A percentile compares a stretch with the other conserved stretches of the same genome.
Conservation (phyloP, 1,140 invertebrate genomes). For the Tigriopus japonicus region DNA sequence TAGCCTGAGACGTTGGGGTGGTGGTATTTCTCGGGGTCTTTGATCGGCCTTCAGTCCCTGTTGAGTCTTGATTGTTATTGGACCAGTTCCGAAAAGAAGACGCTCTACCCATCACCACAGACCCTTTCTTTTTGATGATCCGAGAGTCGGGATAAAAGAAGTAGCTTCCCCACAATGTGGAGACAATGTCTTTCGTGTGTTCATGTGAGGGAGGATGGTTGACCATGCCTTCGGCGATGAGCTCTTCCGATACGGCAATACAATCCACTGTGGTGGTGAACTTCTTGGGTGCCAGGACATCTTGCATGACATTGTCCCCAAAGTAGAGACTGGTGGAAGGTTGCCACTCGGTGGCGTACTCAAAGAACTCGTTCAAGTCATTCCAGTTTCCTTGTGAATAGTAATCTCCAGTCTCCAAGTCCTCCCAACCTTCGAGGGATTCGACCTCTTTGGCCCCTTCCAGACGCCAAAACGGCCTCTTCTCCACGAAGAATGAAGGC, state of each 20-base stretch:
- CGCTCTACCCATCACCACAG: background rate
- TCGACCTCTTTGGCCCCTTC: constrained; percentile 18
- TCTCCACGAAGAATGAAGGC: constrained; percentile 26
- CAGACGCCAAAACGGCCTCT: constrained; percentile 22
- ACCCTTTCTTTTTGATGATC: background rate
- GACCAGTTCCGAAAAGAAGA: background rate
- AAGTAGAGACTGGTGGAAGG: constrained; percentile 11
- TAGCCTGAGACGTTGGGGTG: background rate
- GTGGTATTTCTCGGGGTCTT: too few species aligned
- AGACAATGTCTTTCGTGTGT: background rate
- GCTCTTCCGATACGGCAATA: constrained; percentile 7
- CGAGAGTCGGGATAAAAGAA: constrained; percentile 11
- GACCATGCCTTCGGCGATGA: constrained; percentile 10
- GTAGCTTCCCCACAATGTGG: constrained; percentile 9
- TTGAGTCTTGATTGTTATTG: background rate
- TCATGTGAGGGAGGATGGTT: background rate
- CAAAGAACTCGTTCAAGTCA: constrained; percentile 12
- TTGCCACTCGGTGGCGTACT: constrained; percentile 11
- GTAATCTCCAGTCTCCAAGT: constrained; percentile 17
- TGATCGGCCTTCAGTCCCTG: background rate
- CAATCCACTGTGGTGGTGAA: constrained; percentile 11
- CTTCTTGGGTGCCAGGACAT: constrained; percentile 6
- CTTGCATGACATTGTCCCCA: constrained; percentile 13
- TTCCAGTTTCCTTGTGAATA: constrained; percentile 24
- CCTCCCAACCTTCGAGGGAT: constrained; percentile 15